A percentile compares a stretch with the other conserved stretches of the same genome.
These are phyloP conservation scores for Trachymyrmex septentrionalis DNA, from an alignment of 1,140 invertebrate genomes.

Conservation along the genomic window DNA sequence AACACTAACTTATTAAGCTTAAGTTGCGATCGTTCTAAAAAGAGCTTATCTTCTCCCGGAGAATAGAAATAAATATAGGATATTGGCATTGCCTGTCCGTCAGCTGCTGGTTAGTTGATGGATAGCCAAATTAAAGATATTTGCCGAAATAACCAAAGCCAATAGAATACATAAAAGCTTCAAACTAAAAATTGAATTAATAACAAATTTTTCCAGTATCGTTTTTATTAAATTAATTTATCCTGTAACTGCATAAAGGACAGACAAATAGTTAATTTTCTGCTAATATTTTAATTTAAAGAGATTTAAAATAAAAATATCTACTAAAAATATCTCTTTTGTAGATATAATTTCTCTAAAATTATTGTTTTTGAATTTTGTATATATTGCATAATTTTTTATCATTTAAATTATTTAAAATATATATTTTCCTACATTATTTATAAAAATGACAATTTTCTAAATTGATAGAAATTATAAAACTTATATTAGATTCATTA, in stretches of 20 bases:
- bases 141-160: conserved; percentile 30
- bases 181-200: conserved; percentile 32
- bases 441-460: conserved; percentile 1
- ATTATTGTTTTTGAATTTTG: neutral
- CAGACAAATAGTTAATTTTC: neutral
- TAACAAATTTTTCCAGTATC: neutral
- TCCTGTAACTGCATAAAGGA: neutral
- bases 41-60: neutral
- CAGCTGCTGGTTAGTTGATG: conserved; percentile 76
- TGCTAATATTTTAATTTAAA: neutral
- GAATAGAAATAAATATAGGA: conserved; percentile 48
- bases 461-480: neutral
- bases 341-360: neutral
- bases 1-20: conserved; percentile 36
- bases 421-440: neutral
- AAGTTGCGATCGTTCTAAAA: conserved; percentile 4
- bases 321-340: neutral
- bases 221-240: neutral
- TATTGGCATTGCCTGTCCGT: conserved; percentile 65
- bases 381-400: conserved; percentile 15
- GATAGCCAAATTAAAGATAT: conserved; percentile 64
- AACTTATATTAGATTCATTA: neutral
- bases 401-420: neutral
- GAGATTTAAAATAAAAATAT: neutral
- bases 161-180: conserved; percentile 46